Base-by-base conservation (phyloP, 92 coral and sea anemone species). In the Anthopleura xanthogrammica region DNA sequence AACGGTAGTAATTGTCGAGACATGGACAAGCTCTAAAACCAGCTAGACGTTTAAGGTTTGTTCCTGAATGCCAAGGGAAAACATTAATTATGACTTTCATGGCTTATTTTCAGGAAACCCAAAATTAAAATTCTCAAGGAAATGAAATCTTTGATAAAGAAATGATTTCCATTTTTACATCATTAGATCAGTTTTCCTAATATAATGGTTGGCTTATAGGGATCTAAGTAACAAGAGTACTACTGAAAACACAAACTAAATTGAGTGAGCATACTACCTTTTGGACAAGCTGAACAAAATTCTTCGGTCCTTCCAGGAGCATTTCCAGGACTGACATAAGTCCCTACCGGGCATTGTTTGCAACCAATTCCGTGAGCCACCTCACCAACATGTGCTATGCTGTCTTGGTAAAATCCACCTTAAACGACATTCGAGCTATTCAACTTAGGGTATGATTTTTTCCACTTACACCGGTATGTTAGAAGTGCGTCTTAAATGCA, bases 331-430 rank as follows among this genome's bases (percentile, higher is more conserved):
- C 48, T 74, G 55, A 74, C 78, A 29, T 74, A 74, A 5, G 78
- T 48, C 8, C 78, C 78, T 50, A 39, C 78, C 5, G 78, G 78
- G 13, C 78, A 74, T 14, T 74, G 78, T 29, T 74, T 74, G 78
- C 78, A 74, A 17, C 78, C 78, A 13, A 74, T n/a, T 41, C 78
- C 78, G 24, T 74, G 42, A 16, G 17, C n/a, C n/a, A 74, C 5
- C 78, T 41, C 78, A 17, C 78, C 78, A 48, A 74, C 55, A 74
- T 74, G 78, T 10, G 78, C 78, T 41, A 74, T 74, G 12, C 40
- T 74, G 55, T 74, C 78, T 74, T 74, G 78, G 50, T 74, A 74
- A 48, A 74, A 74, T 48, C 78, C 78, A 74, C 78, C 78, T 46
- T 46, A 5, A 46, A 46, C 50, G 9, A 46, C 50, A 46, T 46